phyloP scores from a whole-genome alignment of 2,113 vertebrate species.

The Petrocephalus zakoni region DNA sequence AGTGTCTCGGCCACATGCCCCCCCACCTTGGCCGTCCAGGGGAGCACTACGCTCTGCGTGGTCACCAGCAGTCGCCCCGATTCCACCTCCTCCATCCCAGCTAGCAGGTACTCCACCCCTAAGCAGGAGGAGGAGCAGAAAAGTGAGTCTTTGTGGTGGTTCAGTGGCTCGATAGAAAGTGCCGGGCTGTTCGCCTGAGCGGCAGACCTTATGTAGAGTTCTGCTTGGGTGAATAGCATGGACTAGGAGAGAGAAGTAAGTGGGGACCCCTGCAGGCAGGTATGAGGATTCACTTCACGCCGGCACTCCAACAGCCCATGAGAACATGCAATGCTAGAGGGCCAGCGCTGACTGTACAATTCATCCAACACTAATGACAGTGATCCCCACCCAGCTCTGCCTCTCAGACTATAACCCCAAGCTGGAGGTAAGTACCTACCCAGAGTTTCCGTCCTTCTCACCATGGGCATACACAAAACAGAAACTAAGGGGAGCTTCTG shows the following conservation, averaged over 20 bases:
- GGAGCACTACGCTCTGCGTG: constrained; percentile 71
- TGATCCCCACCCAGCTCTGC: neutral
- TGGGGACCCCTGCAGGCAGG: neutral
- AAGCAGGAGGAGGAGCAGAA: neutral
- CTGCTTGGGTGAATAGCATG: neutral
- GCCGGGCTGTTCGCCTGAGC: neutral
- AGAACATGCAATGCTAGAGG: neutral
- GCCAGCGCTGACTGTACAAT: neutral
- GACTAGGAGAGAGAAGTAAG: neutral
- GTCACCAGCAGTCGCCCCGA: constrained; percentile 74
- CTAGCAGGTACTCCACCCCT: constrained; percentile 78
- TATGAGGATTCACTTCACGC: neutral
- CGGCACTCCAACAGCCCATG: neutral
- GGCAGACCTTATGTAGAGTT: neutral
- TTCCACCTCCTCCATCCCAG: constrained; percentile 70
- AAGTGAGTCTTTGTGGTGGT: neutral
- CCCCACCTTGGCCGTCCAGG: constrained; percentile 58
- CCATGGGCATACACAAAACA: neutral
- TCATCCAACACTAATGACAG: neutral
- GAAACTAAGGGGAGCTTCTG: neutral
- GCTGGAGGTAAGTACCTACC: neutral
- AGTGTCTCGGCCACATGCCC: constrained; percentile 46
- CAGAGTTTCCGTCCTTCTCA: neutral
- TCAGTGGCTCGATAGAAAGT: neutral
- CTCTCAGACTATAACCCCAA: neutral